Evolutionary conservation across 2,888 invertebrate genomes (phyloP).

Genomic region (Nomada ruficornis): DNA sequence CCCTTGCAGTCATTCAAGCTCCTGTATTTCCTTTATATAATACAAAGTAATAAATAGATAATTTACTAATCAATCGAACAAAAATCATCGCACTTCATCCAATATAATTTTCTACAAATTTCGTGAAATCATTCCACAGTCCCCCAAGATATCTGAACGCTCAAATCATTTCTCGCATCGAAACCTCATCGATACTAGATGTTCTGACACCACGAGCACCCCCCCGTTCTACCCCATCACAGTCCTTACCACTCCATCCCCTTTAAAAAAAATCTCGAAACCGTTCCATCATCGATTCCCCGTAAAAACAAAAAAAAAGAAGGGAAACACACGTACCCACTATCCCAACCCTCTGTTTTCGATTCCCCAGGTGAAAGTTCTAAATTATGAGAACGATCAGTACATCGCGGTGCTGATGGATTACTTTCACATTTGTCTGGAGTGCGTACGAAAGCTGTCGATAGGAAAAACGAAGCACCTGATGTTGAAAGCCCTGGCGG

Average conservation of each 20-base stretch:
- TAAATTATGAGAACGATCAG: constrained; percentile 76
- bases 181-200: background rate
- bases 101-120: no score
- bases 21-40: background rate
- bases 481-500: constrained; percentile 84
- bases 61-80: no score
- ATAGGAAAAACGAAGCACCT: constrained; percentile 78
- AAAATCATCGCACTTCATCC: no score
- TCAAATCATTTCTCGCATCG: no score
- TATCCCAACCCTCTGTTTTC: background rate
- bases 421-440: constrained; percentile 79
- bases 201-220: no score
- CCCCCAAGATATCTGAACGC: no score
- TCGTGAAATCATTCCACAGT: no score
- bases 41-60: background rate
- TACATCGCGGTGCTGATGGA: constrained; percentile 79
- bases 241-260: background rate
- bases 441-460: constrained; percentile 75
- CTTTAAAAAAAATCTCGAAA: constrained; percentile 2
- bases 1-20: background rate
- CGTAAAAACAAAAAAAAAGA: background rate
- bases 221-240: no score
- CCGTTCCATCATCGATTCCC: constrained; percentile 18
- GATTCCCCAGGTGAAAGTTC: constrained; percentile 71
- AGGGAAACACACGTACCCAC: background rate